Conservation (phyloP, 1,140 invertebrate genomes). For the Dryas iulia region DNA sequence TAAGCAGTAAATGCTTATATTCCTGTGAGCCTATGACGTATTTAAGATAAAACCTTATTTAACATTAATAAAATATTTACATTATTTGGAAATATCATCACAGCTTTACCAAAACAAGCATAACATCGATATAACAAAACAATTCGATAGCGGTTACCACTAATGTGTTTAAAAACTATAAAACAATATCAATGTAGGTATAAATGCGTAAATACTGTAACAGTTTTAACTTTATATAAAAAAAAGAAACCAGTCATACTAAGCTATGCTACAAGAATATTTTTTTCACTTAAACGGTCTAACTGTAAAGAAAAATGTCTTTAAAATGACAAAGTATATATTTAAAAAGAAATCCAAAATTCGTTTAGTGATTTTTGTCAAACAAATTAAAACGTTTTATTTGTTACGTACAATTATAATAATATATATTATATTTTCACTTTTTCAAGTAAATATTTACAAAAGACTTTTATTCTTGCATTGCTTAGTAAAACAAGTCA, state of each 20-base stretch:
- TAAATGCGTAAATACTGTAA: slow-evolving; percentile 78
- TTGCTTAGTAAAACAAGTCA: slow-evolving; percentile 26
- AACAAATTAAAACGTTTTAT: too few species aligned
- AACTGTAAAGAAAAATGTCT: neutral
- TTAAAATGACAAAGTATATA: too few species aligned
- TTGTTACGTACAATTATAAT: too few species aligned
- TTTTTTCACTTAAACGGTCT: neutral
- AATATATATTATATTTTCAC: neutral
- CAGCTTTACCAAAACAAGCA: slow-evolving; percentile 79
- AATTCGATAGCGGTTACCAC: slow-evolving; percentile 51
- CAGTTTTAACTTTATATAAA: slow-evolving; percentile 31
- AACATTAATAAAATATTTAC: slow-evolving; percentile 78
- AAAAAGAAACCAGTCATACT: slow-evolving; percentile 16
- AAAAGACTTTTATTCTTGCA: slow-evolving; percentile 7
- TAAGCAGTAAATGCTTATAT: slow-evolving; percentile 69
- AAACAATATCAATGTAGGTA: slow-evolving; percentile 69
- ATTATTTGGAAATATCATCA: slow-evolving; percentile 79
- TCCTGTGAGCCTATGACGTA: slow-evolving; percentile 72
- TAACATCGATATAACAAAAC: slow-evolving; percentile 75
- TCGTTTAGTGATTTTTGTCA: neutral
- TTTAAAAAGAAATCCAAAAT: too few species aligned
- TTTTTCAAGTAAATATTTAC: neutral
- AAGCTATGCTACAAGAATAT: slow-evolving; percentile 17
- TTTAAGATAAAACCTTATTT: slow-evolving; percentile 66
- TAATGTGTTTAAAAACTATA: slow-evolving; percentile 67